Percentiles rank a stretch among this genome's conserved stretches.
Conservation (phyloP, 2,113 vertebrate species). For the Promerops cafer region DNA sequence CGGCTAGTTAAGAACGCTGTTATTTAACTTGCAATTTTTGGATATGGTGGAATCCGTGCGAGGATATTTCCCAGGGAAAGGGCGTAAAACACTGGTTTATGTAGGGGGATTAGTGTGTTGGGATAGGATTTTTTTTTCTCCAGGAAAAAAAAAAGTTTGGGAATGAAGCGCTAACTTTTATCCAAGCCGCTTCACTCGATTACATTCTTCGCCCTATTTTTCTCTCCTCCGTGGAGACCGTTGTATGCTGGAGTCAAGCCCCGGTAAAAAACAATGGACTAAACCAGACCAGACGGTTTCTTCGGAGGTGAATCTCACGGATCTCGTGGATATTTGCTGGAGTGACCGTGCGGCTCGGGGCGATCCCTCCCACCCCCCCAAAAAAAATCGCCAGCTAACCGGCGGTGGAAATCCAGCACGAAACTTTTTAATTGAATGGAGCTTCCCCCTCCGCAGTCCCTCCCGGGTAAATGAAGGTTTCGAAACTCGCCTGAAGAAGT, state of each 20-base stretch:
- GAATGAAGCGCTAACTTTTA: constrained; percentile 48
- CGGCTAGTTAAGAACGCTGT: not conserved
- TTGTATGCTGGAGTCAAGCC: constrained; percentile 28
- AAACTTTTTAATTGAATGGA: constrained; percentile 62
- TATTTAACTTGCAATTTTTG: not conserved
- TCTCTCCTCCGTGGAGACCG: constrained; percentile 55
- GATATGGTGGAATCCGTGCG: not conserved
- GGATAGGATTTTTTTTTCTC: not conserved
- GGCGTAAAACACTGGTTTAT: not conserved
- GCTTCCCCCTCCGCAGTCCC: constrained; percentile 47
- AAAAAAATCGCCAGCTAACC: not conserved
- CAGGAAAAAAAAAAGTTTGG: not conserved
- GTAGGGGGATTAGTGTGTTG: not conserved
- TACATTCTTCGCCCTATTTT: constrained; percentile 55
- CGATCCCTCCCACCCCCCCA: not conserved
- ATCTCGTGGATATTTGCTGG: constrained; percentile 4
- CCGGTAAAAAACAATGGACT: constrained; percentile 45
- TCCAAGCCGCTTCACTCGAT: constrained; percentile 31
- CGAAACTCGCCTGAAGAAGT: constrained; percentile 74
- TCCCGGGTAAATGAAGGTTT: constrained; percentile 60
- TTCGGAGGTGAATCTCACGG: constrained; percentile 29
- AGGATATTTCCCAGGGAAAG: not conserved
- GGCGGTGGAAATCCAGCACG: constrained; percentile 19
- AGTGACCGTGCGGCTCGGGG: not conserved
- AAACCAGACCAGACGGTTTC: constrained; percentile 17